Base-by-base conservation (phyloP, 2,113 vertebrate genomes). In the Tiliqua scincoides region DNA sequence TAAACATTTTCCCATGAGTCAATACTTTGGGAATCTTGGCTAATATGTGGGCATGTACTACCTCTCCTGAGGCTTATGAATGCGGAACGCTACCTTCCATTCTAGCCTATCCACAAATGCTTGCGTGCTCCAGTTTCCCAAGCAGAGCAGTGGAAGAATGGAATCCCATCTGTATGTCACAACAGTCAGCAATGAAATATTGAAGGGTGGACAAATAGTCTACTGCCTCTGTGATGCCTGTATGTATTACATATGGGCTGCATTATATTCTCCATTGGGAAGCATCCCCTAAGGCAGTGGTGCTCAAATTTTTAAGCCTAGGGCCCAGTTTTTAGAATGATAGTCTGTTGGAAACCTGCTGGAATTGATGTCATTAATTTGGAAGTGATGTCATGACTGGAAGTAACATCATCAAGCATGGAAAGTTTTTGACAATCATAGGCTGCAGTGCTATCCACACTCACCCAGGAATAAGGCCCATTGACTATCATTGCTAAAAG, bases 1-100 rank as follows among this genome's bases (percentile, higher is more conserved):
- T 88, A 91, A 81, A 5, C 89, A 88, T 91, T 94, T 94, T 79
- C n/a, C 81, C 73, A 71, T 59, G 23, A 71, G 32, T 37, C 67
- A 18, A 37, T 86, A 79, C 87, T 27, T 23, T 72, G 54, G 84
- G 88, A 89, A 89, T 72, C 63, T 23, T 1, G 23, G 21, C 25
- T 14, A 10, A 43, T 40, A 15, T 25, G 8, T 61, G 76, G 20
- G 10, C 23, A 62, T 10, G 61, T 73, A 21, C 70, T 62, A 0
- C 17, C 4, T 30, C 77, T 37, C n/a, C 37, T 40, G 76, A 70
- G 17, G 25, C 37, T 71, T 25, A 10, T 35, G 23, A 32, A 63
- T 59, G 40, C n/a, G 30, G 78, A 40, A 86, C 73, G 20, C 17
- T 54, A 1, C 4, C 21, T 0, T 10, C 52, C 30, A n/a, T 90